Evolutionary conservation across 2,888 invertebrate species (phyloP).

Genomic region (Aporophyla nigra): DNA sequence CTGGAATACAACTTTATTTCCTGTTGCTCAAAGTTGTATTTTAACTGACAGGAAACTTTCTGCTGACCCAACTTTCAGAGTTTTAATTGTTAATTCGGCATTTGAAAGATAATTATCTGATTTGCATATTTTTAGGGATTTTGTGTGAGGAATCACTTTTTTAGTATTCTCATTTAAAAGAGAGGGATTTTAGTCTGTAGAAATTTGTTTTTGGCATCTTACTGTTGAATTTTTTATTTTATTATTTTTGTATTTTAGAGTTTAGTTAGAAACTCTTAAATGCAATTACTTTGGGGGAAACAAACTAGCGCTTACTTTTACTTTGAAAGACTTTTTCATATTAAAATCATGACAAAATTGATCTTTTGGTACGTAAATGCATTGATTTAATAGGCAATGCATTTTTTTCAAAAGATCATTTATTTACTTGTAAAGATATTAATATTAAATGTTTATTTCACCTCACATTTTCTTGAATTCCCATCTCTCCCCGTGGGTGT

Average conservation of each 20-base stretch:
- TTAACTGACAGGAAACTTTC: constrained; percentile 3
- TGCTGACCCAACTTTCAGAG: constrained; percentile 25
- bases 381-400: no score
- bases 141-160: constrained; percentile 31
- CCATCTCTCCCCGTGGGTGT: no score
- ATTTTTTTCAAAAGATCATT: no score
- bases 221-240: not conserved
- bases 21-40: not conserved
- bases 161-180: constrained; percentile 29
- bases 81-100: constrained; percentile 44
- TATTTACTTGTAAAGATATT: no score
- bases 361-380: no score
- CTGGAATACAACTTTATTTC: constrained; percentile 15
- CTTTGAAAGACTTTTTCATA: no score
- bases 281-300: not conserved
- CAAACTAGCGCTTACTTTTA: no score
- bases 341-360: no score
- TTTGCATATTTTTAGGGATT: constrained; percentile 56
- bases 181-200: not conserved
- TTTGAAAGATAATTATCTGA: constrained; percentile 50
- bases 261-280: not conserved
- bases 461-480: no score
- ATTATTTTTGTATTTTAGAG: no score
- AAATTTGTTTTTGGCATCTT: not conserved
- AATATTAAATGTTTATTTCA: no score